Evolutionary conservation across 2,797 vertebrate genomes (phyloP).

Genomic region (Mionectes olivaceus): DNA sequence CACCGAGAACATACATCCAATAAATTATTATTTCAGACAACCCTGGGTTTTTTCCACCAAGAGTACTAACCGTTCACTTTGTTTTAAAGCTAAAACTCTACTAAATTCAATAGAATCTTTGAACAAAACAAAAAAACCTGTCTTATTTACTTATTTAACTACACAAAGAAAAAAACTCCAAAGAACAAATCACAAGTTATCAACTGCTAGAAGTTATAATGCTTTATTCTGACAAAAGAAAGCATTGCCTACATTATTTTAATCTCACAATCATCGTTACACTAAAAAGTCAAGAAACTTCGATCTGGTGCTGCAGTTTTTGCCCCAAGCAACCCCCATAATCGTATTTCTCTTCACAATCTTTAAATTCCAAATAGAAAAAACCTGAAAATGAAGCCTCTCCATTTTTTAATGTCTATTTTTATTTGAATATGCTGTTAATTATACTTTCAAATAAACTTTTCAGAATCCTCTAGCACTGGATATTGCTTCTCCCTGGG

Average conservation of each 20-base stretch:
- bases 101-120: neutral
- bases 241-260: neutral
- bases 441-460: neutral
- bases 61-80: neutral
- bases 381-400: neutral
- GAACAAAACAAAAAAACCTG: neutral
- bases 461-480: neutral
- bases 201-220: neutral
- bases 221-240: conserved; percentile 16
- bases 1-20: neutral
- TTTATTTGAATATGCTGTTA: neutral
- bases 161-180: neutral
- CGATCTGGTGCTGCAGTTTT: neutral
- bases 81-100: conserved; percentile 2
- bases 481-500: neutral
- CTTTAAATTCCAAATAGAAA: neutral
- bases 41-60: neutral
- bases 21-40: neutral
- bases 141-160: conserved; percentile 3
- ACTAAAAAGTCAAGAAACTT: conserved; percentile 11
- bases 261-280: neutral
- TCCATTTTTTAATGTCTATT: neutral
- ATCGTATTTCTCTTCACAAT: neutral
- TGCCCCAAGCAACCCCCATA: neutral
- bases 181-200: conserved; percentile 24